Evolutionary conservation across 2,888 invertebrate species (phyloP), one percentile per base, ranked within the genome.

Genomic region (Idaea biselata): DNA sequence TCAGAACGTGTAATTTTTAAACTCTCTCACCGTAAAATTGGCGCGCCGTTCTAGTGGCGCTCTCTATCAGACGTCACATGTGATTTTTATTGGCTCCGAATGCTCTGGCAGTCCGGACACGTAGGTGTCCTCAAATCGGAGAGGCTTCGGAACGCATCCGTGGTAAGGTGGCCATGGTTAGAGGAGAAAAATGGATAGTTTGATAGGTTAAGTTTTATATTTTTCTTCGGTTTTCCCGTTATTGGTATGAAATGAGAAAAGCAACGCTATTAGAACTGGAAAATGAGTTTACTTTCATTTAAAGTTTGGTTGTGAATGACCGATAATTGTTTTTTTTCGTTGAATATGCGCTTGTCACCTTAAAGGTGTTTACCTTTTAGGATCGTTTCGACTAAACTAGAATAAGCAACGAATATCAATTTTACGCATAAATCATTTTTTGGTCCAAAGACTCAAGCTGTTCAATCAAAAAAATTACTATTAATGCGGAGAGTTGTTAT

Each of bases 11-110:
- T 79, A 77, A 80, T 80, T 79, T 79, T 79, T 78, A 73, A 79
- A 78, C 72, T 73, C 73, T 73, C 67, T 70, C 66, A 78, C 74
- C 81, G 77, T 78, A 76, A 80, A 81, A 81, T 80, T 79, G 78
- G 76, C 77, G 72, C 74, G 75, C 74, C 73, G 71, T 71, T 67
- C 63, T 67, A 55, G 66, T 63, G 65, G 62, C 66, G 63, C 44
- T 64, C 66, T 70, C 67, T 68, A 65, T 62, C 70, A 70, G 72
- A 69, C 74, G 74, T 71, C 73, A 72, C 68, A 65, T 63, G 68
- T 72, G 79, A 77, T 77, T 78, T 78, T 80, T 81, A 80, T 80
- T 78, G 77, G 74, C 68, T 74, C 68, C 64, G 62, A 63, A 68
- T 65, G 60, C 63, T 63, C 66, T n/a, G 63, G 60, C 70, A 82